Percentiles rank a stretch among this genome's conserved stretches.
Evolutionary conservation across 2,888 invertebrate genomes (phyloP).

Genomic region (Tachina lurida): DNA sequence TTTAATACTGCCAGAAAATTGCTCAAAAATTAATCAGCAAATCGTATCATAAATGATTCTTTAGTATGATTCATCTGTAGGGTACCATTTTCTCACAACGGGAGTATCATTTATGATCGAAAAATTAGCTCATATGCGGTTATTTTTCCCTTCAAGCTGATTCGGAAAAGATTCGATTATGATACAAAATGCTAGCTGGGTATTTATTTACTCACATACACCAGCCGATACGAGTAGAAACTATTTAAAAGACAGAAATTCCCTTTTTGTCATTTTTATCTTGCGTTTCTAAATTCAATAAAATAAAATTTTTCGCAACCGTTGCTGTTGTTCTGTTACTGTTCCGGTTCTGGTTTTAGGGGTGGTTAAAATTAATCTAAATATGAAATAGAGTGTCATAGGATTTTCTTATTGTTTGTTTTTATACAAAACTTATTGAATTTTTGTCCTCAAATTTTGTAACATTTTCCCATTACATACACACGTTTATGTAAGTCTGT

Average conservation of each 20-base stretch:
- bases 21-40: no score
- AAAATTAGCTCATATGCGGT: no score
- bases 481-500: constrained; percentile 38
- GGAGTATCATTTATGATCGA: no score
- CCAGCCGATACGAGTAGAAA: no score
- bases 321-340: constrained; percentile 75
- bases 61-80: no score
- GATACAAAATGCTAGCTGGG: no score
- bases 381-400: constrained; percentile 50
- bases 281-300: constrained; percentile 36
- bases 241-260: background rate
- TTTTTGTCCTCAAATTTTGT: constrained; percentile 50
- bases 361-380: constrained; percentile 71
- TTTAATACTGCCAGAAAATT: no score
- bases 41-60: no score
- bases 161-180: no score
- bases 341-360: constrained; percentile 72
- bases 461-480: constrained; percentile 16
- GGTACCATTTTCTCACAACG: no score
- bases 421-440: constrained; percentile 41
- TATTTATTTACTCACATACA: no score
- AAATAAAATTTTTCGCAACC: constrained; percentile 70
- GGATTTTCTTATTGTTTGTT: constrained; percentile 22
- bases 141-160: no score
- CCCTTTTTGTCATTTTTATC: constrained; percentile 25